These are phyloP conservation scores for Crotalus horridus DNA, from an alignment of 2,113 vertebrate genomes.

Conservation along the genomic window DNA sequence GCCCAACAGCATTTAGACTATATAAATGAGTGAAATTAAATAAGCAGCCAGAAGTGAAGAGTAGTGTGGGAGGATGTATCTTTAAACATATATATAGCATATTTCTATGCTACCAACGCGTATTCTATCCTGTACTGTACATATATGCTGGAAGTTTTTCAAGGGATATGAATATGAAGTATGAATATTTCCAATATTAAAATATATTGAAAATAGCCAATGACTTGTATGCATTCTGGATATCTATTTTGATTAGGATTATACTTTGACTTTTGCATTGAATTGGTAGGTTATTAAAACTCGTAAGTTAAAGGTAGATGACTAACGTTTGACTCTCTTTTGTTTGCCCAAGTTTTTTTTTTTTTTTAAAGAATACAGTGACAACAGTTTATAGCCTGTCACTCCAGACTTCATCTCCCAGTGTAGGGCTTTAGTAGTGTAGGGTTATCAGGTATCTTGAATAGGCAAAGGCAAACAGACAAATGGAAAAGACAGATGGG, in stretches of 20 bases:
- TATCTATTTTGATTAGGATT: background rate
- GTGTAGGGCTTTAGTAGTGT: background rate
- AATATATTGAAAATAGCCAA: background rate
- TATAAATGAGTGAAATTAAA: background rate
- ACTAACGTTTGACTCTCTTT: background rate
- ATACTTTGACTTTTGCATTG: background rate
- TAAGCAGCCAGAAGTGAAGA: background rate
- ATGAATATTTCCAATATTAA: background rate
- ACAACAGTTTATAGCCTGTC: background rate
- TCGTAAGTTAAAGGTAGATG: background rate
- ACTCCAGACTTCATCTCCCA: background rate
- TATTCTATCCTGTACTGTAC: background rate
- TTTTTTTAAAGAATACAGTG: background rate
- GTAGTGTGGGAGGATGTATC: background rate
- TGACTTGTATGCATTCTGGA: background rate
- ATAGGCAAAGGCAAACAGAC: too few species aligned
- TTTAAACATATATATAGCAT: background rate
- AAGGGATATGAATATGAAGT: background rate
- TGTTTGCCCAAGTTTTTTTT: background rate
- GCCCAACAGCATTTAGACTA: background rate
- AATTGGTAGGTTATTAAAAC: background rate
- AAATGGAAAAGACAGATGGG: background rate
- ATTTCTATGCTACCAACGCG: background rate
- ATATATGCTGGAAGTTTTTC: background rate
- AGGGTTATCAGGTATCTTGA: too few species aligned